Percentiles rank a stretch among this genome's conserved stretches.
Evolutionary conservation across 2,797 vertebrate species (phyloP).

Genomic region (Lithobates sylvaticus): DNA sequence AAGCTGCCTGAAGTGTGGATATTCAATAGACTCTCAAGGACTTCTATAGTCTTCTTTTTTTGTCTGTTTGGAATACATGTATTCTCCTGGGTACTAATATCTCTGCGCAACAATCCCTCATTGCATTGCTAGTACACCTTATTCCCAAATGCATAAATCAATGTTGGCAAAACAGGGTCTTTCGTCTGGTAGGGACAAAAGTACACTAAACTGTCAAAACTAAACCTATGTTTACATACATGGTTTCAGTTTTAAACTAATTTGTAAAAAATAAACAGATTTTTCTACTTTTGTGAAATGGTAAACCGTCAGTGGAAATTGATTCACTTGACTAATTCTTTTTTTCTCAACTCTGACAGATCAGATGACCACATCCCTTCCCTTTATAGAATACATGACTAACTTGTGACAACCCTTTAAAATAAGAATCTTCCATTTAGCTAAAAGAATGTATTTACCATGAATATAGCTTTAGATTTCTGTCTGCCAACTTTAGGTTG

Average conservation of each 20-base stretch:
- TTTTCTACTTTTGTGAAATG: slow-evolving; percentile 6
- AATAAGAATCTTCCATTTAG: background rate
- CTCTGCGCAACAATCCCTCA: too few species aligned
- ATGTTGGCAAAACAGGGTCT: too few species aligned
- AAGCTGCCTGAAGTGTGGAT: too few species aligned
- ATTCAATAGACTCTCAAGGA: too few species aligned
- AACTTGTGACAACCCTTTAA: background rate
- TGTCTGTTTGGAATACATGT: too few species aligned
- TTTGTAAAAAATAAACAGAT: background rate
- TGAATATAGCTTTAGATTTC: background rate
- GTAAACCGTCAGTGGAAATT: slow-evolving; percentile 21
- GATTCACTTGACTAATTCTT: slow-evolving; percentile 1
- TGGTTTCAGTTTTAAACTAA: background rate
- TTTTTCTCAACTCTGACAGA: background rate
- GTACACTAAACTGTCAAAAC: too few species aligned
- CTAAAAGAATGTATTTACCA: background rate
- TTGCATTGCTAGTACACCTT: too few species aligned
- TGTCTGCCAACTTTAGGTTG: background rate
- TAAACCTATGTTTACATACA: too few species aligned
- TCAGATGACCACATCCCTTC: slow-evolving; percentile 11
- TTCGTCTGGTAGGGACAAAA: too few species aligned
- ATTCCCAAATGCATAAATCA: too few species aligned
- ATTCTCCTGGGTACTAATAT: too few species aligned
- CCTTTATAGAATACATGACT: background rate
- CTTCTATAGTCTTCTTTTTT: too few species aligned